Base-by-base conservation (phyloP, 2,113 vertebrate genomes). In the Pica pica region DNA sequence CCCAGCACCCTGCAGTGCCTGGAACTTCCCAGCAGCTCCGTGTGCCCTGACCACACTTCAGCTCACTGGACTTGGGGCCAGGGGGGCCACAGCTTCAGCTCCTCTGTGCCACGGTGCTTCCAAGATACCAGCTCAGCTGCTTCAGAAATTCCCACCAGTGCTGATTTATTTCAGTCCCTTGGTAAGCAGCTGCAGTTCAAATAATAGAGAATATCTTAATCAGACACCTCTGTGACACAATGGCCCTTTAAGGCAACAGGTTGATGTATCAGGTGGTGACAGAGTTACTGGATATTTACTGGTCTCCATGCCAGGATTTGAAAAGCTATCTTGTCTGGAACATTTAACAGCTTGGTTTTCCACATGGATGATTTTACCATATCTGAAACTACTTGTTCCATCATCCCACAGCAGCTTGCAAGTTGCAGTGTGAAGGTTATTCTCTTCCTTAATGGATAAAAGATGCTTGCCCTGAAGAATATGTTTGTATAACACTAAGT, bases 11-110 rank as follows among this genome's bases (percentile, higher is more conserved):
- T 49, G 59, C 55, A 75, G 50, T 2, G 2, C 44, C 57, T 59
- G 39, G 47, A 31, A 30, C 20, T 22, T 35, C 75, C n/a, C 11
- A 42, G 64, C 33, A 67, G 61, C n/a, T 60, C 41, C 20, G 28
- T 22, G 9, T 1, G 3, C 3, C 11, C 56, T 52, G 49, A 33
- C 31, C 28, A 10, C 0, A 0, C 55, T 84, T 69, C 4, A 65
- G 37, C 39, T 46, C 57, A 24, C 50, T 22, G 41, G 33, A 11
- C 22, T 30, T 2, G 5, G 22, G 31, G 39, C 7, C 21, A 10
- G 7, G 27, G 20, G 17, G 11, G 15, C 6, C 5, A 23, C 63
- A 83, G 2, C 73, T 87, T 80, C 6, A 67, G 33, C 55, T 56
- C 50, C 55, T 44, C 64, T 15, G 11, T 23, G 28, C 35, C 15